phyloP scores from a whole-genome alignment of 2,888 invertebrate species.

The Lacanobia wlatinum region DNA sequence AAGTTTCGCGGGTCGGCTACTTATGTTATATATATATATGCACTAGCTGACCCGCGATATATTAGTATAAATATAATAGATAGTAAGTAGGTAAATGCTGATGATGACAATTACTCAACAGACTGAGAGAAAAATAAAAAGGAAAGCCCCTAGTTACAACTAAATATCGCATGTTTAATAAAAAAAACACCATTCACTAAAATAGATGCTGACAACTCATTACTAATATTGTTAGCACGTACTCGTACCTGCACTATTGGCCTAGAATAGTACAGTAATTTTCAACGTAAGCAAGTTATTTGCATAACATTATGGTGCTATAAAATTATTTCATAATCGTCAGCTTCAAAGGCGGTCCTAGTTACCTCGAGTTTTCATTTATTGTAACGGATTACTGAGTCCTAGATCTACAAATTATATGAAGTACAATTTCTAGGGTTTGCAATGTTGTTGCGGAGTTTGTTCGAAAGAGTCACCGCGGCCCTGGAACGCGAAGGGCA shows the following conservation, averaged over 20 bases:
- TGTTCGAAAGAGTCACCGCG: too few relatives aligned
- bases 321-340: constrained; percentile 36
- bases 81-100: too few relatives aligned
- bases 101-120: too few relatives aligned
- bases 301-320: constrained; percentile 37
- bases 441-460: neutral
- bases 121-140: too few relatives aligned
- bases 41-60: too few relatives aligned
- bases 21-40: too few relatives aligned
- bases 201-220: constrained; percentile 2
- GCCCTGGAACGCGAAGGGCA: too few relatives aligned
- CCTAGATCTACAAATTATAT: neutral
- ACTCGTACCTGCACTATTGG: constrained; percentile 8
- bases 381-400: neutral
- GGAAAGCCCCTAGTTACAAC: too few relatives aligned
- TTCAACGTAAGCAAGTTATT: constrained; percentile 39
- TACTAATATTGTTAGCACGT: constrained; percentile 13
- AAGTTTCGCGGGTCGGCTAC: too few relatives aligned
- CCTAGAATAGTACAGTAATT: constrained; percentile 29
- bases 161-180: neutral
- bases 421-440: neutral
- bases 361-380: neutral
- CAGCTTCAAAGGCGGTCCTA: constrained; percentile 20
- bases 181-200: neutral
- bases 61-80: too few relatives aligned